Evolutionary conservation across 2,888 invertebrate species (phyloP).

Genomic region (Rhabditoides inermis): DNA sequence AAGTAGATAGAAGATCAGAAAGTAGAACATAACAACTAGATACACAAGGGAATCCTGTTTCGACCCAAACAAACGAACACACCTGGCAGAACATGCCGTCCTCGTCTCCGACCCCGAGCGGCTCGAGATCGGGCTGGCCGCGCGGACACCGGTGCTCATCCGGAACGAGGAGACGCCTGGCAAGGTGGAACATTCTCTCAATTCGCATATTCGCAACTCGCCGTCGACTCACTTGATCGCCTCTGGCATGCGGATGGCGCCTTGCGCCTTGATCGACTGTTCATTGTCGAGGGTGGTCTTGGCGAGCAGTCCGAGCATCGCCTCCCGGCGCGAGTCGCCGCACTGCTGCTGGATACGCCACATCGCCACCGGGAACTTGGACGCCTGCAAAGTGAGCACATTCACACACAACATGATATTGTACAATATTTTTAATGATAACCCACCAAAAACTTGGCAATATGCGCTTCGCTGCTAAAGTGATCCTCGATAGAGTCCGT

Average conservation of each 20-base stretch:
- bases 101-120: background rate
- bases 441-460: conserved; percentile 12
- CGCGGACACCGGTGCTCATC: too few relatives aligned
- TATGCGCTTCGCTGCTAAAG: conserved; percentile 18
- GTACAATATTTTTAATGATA: background rate
- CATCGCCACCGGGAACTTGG: background rate
- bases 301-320: background rate
- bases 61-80: conserved; percentile 1
- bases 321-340: conserved; percentile 1
- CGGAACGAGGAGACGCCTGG: too few relatives aligned
- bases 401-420: background rate
- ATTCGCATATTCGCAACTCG: too few relatives aligned
- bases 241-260: too few relatives aligned
- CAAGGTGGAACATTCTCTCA: too few relatives aligned
- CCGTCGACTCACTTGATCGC: too few relatives aligned
- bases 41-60: too few relatives aligned
- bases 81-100: conserved; percentile 2
- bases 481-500: conserved; percentile 13
- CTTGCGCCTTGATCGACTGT: too few relatives aligned
- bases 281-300: conserved; percentile 1
- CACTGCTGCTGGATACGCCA: background rate
- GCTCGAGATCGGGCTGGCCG: conserved; percentile 1
- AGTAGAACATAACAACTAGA: too few relatives aligned
- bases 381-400: background rate
- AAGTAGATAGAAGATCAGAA: too few relatives aligned